Evolutionary conservation across 2,888 invertebrate genomes (phyloP).

Genomic region (Dimorphilus gyrociliatus): DNA sequence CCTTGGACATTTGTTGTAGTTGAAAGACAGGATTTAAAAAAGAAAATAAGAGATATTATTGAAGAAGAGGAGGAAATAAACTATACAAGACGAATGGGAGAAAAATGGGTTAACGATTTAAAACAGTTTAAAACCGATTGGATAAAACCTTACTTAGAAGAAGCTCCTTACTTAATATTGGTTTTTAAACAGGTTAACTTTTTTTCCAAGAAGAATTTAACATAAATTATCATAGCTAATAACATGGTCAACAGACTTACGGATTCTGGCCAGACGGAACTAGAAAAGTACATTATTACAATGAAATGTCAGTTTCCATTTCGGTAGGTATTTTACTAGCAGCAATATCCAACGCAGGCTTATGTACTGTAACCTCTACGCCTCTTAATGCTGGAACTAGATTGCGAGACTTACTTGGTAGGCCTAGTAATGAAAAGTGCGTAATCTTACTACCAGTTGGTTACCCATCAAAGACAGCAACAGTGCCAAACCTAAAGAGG

Average conservation of each 20-base stretch:
- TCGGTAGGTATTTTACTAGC: slow-evolving; percentile 65
- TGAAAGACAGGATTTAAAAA: slow-evolving; percentile 44
- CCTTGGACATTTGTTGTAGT: slow-evolving; percentile 79
- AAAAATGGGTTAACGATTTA: slow-evolving; percentile 54
- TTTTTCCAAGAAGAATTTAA: no score
- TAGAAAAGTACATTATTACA: slow-evolving; percentile 68
- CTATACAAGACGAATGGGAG: slow-evolving; percentile 42
- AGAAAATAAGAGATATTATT: slow-evolving; percentile 56
- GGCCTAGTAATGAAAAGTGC: no score
- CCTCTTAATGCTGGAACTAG: no score
- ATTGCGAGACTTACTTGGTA: no score
- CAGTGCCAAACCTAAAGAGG: no score
- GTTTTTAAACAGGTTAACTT: slow-evolving; percentile 68
- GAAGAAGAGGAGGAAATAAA: slow-evolving; percentile 73
- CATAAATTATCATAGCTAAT: no score
- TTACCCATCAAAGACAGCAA: no score
- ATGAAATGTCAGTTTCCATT: slow-evolving; percentile 68
- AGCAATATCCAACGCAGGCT: no score
- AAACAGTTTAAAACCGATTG: slow-evolving; percentile 59
- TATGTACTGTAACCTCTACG: no score
- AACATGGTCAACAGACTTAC: no score
- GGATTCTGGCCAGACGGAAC: slow-evolving; percentile 51
- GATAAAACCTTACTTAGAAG: slow-evolving; percentile 66
- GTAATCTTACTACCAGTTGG: no score
- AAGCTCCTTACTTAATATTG: slow-evolving; percentile 66